Conservation (phyloP, 2,888 invertebrate species). For the Cantharis nigra region DNA sequence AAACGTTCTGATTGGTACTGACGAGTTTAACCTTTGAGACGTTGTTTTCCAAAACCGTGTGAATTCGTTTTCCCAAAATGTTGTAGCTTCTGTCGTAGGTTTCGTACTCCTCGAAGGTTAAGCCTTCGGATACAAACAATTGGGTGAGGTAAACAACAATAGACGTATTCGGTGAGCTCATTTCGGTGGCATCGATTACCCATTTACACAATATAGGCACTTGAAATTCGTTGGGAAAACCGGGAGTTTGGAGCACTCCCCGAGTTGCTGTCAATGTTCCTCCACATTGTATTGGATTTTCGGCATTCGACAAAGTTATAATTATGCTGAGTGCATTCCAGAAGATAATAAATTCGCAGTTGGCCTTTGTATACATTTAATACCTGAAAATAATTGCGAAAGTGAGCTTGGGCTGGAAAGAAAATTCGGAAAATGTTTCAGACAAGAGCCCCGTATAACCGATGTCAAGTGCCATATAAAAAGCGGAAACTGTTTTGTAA, state of each 20-base stretch:
- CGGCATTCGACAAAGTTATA: not conserved
- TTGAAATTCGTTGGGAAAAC: conserved; percentile 80
- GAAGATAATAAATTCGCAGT: not conserved
- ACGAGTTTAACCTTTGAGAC: conserved; percentile 69
- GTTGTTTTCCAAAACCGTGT: conserved; percentile 71
- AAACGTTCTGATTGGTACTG: conserved; percentile 70
- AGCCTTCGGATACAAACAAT: conserved; percentile 79
- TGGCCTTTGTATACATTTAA: not conserved
- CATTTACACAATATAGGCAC: conserved; percentile 83
- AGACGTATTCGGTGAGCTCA: conserved; percentile 62
- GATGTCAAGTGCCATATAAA: not conserved
- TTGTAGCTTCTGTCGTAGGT: conserved; percentile 62
- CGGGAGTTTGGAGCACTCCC: conserved; percentile 80
- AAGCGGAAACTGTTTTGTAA: not conserved
- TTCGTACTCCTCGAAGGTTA: conserved; percentile 76
- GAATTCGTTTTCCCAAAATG: conserved; percentile 54
- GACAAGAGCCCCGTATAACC: not conserved
- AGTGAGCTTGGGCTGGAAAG: not conserved
- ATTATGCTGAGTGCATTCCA: not conserved
- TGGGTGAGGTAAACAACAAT: conserved; percentile 89
- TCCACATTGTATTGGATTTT: conserved; percentile 61
- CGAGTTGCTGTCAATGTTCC: conserved; percentile 66
- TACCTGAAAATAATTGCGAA: not conserved
- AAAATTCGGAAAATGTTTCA: not conserved
- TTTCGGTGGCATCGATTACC: conserved; percentile 76